These are phyloP conservation scores for Steinernema hermaphroditum DNA, from an alignment of 2,888 invertebrate genomes.

Conservation along the genomic window DNA sequence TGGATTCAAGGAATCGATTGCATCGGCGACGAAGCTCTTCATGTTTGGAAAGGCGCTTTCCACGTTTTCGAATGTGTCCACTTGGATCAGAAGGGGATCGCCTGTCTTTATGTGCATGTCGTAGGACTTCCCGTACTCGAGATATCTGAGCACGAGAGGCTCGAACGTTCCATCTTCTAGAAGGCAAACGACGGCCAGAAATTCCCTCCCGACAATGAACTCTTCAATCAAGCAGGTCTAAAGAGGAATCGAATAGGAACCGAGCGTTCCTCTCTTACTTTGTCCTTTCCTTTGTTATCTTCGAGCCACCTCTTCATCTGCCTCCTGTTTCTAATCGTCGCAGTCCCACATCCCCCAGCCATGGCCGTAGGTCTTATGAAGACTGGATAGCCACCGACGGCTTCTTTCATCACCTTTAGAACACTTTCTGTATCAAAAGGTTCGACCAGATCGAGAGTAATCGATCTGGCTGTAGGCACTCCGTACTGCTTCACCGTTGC, in stretches of 20 bases:
- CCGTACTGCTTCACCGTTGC: background rate
- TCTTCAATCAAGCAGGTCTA: conserved; percentile 4
- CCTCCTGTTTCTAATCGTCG: background rate
- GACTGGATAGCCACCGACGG: background rate
- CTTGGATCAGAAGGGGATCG: background rate
- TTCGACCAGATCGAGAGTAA: background rate
- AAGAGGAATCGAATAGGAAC: background rate
- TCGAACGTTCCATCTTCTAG: background rate
- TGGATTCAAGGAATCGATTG: background rate
- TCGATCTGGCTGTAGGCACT: background rate
- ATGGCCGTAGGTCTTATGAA: background rate
- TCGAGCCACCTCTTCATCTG: background rate
- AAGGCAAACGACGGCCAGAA: background rate
- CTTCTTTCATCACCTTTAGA: background rate
- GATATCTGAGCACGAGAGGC: background rate
- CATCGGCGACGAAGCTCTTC: background rate
- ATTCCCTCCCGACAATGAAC: background rate
- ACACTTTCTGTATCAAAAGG: background rate
- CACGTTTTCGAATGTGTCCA: background rate
- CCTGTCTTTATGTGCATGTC: background rate
- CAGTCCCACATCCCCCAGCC: background rate
- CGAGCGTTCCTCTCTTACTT: background rate
- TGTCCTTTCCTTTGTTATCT: background rate
- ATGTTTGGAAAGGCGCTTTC: background rate
- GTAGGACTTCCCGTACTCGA: background rate